Evolutionary conservation across 2,888 invertebrate species (phyloP), one percentile per base, ranked within the genome.

Genomic region (Andrena dorsata): DNA sequence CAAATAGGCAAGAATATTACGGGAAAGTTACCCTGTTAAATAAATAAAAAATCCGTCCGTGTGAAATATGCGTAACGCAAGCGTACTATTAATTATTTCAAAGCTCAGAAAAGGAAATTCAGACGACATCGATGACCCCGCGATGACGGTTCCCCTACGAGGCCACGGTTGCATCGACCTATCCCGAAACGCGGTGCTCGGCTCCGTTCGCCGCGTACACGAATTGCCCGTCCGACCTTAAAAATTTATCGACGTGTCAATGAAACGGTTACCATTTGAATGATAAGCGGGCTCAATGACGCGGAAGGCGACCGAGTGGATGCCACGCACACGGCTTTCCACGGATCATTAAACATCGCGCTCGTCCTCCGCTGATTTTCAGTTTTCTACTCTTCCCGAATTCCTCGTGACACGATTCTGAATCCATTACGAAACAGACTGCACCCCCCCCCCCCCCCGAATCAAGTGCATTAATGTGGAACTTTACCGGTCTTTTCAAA

Each of bases 221-320:
- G 20, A 41, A 84, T 79, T 83, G 86, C 88, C 72, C 60, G 51
- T 26, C 56, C 78, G 75, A 77, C 81, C 85, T 86, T 76, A 86
- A 90, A 89, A 90, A 91, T 91, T 91, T 90, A 91, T 92, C 80
- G 89, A 68, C 53, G 78, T 76, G 82, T 82, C 86, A 79, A 88
- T 81, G 86, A 85, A 86, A 87, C 84, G 86, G 76, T 41, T 83
- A 82, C 81, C 87, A 81, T 91, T 90, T 90, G 91, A 92, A 93
- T 92, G 90, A 92, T 89, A 92, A 91, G 89, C 88, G 91, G 71
- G 86, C 77, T 76, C 91, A 93, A 91, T 91, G 92, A 92, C 73
- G 90, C 84, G 92, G 91, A 92, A 92, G 88, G 87, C 88, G 91
- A 90, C 89, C 89, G 91, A 92, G 84, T 85, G 85, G 88, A 87